Percentiles rank a stretch among this genome's conserved stretches.
Conservation (phyloP, 2,113 vertebrate genomes). For the Megalops atlanticus region DNA sequence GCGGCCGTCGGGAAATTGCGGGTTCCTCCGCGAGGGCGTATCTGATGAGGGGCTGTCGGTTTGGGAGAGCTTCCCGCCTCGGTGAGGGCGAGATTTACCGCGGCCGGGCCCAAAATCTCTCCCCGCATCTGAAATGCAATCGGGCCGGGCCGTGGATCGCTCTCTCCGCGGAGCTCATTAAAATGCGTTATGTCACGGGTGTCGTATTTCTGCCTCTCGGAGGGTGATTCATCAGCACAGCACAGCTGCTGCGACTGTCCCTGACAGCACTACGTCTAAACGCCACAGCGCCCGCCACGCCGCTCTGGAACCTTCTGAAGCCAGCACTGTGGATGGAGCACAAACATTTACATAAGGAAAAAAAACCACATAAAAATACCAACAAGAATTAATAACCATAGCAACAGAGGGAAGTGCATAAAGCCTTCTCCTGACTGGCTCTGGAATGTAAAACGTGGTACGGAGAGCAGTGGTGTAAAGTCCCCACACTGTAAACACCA, state of each 20-base stretch:
- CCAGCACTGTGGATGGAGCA: too few species aligned
- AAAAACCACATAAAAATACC: too few species aligned
- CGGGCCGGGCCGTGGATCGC: background rate
- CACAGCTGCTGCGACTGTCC: too few species aligned
- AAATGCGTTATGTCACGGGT: background rate
- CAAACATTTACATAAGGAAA: too few species aligned
- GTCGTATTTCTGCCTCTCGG: slow-evolving; percentile 7
- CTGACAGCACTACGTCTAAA: background rate
- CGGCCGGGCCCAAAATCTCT: background rate
- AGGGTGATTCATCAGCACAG: background rate
- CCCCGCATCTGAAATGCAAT: background rate
- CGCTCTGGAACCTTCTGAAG: too few species aligned
- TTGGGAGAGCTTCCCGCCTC: background rate
- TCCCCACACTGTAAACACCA: too few species aligned
- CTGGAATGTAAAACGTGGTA: too few species aligned
- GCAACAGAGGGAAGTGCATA: too few species aligned
- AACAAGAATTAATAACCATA: too few species aligned
- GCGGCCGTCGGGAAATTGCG: background rate
- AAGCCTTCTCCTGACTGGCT: too few species aligned
- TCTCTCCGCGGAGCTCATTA: background rate
- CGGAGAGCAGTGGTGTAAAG: too few species aligned
- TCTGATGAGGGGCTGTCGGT: background rate
- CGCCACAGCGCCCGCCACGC: background rate
- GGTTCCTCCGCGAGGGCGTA: slow-evolving; percentile 5
- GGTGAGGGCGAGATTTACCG: slow-evolving; percentile 13